Percentiles rank a stretch among this genome's conserved stretches.
phyloP scores from a whole-genome alignment of 2,888 invertebrate species.

The Drosophila nr. fundita region DNA sequence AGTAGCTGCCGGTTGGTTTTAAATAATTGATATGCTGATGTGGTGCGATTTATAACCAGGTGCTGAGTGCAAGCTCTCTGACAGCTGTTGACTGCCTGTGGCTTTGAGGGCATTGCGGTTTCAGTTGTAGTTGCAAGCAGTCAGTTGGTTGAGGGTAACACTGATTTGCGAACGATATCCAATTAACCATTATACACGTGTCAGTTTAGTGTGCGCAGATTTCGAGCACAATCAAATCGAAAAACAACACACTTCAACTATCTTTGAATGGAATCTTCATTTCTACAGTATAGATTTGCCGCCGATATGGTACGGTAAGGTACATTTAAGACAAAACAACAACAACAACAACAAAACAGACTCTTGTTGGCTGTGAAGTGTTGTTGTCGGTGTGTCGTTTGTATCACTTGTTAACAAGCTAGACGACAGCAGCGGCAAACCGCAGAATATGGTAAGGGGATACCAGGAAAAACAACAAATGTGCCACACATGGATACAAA shows the following conservation, averaged over 20 bases:
- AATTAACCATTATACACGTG: background rate
- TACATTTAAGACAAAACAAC: background rate
- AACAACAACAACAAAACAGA: background rate
- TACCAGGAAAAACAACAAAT: conserved; percentile 12
- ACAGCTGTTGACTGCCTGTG: background rate
- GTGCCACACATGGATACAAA: background rate
- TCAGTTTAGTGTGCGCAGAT: background rate
- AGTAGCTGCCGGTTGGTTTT: background rate
- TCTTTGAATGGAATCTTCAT: background rate
- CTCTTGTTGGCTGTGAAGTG: background rate
- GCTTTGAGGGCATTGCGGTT: conserved; percentile 8
- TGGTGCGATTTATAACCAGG: conserved; percentile 4
- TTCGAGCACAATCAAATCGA: background rate
- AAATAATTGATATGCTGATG: conserved; percentile 24
- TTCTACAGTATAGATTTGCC: background rate
- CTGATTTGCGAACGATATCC: conserved; percentile 4
- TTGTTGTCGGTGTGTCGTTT: conserved; percentile 31
- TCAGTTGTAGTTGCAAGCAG: conserved; percentile 5
- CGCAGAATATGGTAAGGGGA: conserved; percentile 57
- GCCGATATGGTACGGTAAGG: background rate
- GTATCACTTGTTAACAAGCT: conserved; percentile 58
- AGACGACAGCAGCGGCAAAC: conserved; percentile 68
- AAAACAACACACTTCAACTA: background rate
- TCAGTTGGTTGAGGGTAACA: conserved; percentile 18
- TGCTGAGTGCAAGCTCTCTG: conserved; percentile 1